Percentiles rank a stretch among this genome's conserved stretches.
Conservation (phyloP, 2,113 vertebrate species). For the Gracilinanus agilis region DNA sequence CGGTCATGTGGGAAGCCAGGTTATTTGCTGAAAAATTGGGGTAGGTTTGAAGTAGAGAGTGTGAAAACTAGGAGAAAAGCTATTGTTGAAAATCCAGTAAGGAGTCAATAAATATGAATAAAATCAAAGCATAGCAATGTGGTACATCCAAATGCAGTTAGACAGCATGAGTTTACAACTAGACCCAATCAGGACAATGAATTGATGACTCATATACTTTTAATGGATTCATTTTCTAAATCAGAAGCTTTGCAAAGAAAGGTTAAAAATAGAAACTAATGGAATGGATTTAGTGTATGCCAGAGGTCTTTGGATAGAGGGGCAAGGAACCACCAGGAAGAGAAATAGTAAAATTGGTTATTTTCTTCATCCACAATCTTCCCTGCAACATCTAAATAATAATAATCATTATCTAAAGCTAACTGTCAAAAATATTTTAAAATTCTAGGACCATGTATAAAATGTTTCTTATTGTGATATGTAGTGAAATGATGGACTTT, state of each 20-base stretch:
- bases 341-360: background rate
- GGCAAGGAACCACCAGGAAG: background rate
- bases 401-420: background rate
- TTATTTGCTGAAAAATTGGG: background rate
- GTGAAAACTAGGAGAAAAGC: background rate
- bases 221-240: background rate
- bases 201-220: background rate
- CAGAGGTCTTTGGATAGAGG: background rate
- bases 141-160: background rate
- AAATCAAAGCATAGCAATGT: background rate
- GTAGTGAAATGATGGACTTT: background rate
- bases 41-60: background rate
- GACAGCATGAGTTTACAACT: background rate
- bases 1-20: too few species aligned
- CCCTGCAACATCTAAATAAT: background rate
- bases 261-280: background rate
- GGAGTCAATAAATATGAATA: background rate
- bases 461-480: background rate
- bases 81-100: background rate
- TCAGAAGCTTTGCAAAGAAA: background rate
- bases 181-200: background rate
- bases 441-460: background rate
- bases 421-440: background rate
- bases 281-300: background rate
- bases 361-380: background rate